Conservation (phyloP, 2,888 invertebrate genomes). For the Drosophila greeni region DNA sequence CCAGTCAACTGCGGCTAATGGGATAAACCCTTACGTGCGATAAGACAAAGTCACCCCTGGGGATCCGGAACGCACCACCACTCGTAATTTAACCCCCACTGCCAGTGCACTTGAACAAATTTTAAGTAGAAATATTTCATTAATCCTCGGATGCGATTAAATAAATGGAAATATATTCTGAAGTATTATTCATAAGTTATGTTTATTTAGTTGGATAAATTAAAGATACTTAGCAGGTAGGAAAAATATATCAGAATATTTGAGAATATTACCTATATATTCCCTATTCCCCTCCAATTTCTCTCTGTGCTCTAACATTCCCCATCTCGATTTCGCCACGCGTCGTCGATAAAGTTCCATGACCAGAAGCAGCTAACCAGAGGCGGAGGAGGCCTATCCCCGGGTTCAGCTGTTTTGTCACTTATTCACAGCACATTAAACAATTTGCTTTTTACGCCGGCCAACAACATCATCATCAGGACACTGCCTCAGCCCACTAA, state of each 20-base stretch:
- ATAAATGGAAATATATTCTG: not conserved
- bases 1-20: slow-evolving; percentile 57
- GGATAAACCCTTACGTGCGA: slow-evolving; percentile 51
- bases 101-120: slow-evolving; percentile 3
- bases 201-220: too few relatives aligned
- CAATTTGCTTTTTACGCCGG: slow-evolving; percentile 76
- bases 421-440: slow-evolving; percentile 77
- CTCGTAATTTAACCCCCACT: not conserved
- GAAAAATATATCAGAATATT: too few relatives aligned
- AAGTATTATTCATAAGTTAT: too few relatives aligned
- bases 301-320: slow-evolving; percentile 4
- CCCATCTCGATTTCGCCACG: slow-evolving; percentile 32
- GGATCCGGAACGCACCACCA: slow-evolving; percentile 21
- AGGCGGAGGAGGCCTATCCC: slow-evolving; percentile 56
- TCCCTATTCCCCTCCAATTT: not conserved
- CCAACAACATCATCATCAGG: slow-evolving; percentile 65
- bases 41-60: slow-evolving; percentile 46
- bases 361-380: slow-evolving; percentile 47
- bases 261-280: too few relatives aligned
- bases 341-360: slow-evolving; percentile 65
- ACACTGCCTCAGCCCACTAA: slow-evolving; percentile 17
- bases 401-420: slow-evolving; percentile 73
- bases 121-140: not conserved
- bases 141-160: not conserved
- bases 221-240: too few relatives aligned